These are phyloP conservation scores for Clepsis dumicolana DNA, from an alignment of 2,888 invertebrate species.

Conservation along the genomic window DNA sequence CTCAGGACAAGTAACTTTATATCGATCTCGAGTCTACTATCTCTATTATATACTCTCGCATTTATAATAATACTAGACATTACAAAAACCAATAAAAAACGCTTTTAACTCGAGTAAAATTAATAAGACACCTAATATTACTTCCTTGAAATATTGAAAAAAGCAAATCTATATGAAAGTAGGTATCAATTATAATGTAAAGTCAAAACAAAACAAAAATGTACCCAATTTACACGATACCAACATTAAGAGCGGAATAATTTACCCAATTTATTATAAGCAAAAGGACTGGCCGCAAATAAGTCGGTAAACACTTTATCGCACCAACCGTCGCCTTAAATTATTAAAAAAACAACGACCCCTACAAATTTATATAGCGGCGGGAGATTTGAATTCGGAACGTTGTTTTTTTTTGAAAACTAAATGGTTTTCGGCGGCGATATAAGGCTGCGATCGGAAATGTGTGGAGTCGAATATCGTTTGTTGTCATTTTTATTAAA, in stretches of 20 bases:
- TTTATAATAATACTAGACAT: background rate
- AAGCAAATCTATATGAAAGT: slow-evolving; percentile 10
- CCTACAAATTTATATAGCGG: slow-evolving; percentile 61
- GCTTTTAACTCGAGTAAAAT: background rate
- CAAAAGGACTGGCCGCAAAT: slow-evolving; percentile 58
- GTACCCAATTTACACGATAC: slow-evolving; percentile 26
- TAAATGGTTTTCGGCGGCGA: slow-evolving; percentile 59
- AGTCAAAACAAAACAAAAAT: slow-evolving; percentile 17
- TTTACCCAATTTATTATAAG: slow-evolving; percentile 36
- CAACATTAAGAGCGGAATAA: slow-evolving; percentile 38
- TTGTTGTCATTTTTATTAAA: slow-evolving; percentile 39
- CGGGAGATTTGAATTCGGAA: slow-evolving; percentile 67
- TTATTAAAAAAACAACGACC: slow-evolving; percentile 68
- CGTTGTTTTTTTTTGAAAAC: slow-evolving; percentile 59
- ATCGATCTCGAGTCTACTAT: too few relatives aligned
- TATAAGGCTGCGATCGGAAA: slow-evolving; percentile 53
- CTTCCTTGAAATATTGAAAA: background rate
- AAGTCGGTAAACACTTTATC: slow-evolving; percentile 78
- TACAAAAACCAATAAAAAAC: background rate
- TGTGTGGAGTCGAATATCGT: slow-evolving; percentile 47
- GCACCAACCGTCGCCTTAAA: slow-evolving; percentile 67
- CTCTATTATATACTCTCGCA: background rate
- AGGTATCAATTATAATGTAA: slow-evolving; percentile 5
- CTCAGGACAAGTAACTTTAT: too few relatives aligned
- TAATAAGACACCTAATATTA: background rate